Conservation (phyloP, 2,888 invertebrate species). For the Melanotus villosus region DNA sequence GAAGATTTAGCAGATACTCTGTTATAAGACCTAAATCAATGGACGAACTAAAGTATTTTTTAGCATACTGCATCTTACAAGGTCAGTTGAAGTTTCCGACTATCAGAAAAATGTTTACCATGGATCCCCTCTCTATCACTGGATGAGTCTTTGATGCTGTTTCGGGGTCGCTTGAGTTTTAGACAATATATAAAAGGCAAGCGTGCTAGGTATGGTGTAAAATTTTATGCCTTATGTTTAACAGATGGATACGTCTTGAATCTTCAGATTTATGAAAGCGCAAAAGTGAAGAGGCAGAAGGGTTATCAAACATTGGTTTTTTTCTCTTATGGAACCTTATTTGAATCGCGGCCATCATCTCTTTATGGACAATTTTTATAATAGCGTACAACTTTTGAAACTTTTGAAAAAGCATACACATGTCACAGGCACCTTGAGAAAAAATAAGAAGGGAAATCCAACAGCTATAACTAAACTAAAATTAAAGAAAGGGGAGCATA, state of each 20-base stretch:
- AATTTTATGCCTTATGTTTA: slow-evolving; percentile 43
- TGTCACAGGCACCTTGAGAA: slow-evolving; percentile 44
- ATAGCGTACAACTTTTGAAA: slow-evolving; percentile 47
- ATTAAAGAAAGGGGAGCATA: slow-evolving; percentile 39
- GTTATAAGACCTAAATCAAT: too few relatives aligned
- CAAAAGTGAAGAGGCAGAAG: slow-evolving; percentile 23
- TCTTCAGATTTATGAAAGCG: slow-evolving; percentile 45
- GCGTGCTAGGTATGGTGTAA: slow-evolving; percentile 48
- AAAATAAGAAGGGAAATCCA: slow-evolving; percentile 43
- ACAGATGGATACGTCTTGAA: slow-evolving; percentile 37
- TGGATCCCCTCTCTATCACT: slow-evolving; percentile 33
- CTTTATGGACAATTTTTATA: slow-evolving; percentile 58
- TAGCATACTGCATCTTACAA: slow-evolving; percentile 29
- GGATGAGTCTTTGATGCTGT: slow-evolving; percentile 41
- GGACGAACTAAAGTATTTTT: too few relatives aligned
- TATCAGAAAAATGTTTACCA: slow-evolving; percentile 45
- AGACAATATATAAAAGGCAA: slow-evolving; percentile 37
- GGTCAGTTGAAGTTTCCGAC: slow-evolving; percentile 38
- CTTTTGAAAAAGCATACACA: slow-evolving; percentile 49
- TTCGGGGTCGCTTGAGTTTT: slow-evolving; percentile 35
- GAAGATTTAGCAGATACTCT: too few relatives aligned
- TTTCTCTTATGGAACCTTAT: slow-evolving; percentile 52
- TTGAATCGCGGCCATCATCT: slow-evolving; percentile 54
- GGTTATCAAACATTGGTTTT: not conserved
- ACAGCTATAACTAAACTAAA: slow-evolving; percentile 23